Base-by-base conservation (phyloP, 2,888 invertebrate species). In the Calephelis perditalis region DNA sequence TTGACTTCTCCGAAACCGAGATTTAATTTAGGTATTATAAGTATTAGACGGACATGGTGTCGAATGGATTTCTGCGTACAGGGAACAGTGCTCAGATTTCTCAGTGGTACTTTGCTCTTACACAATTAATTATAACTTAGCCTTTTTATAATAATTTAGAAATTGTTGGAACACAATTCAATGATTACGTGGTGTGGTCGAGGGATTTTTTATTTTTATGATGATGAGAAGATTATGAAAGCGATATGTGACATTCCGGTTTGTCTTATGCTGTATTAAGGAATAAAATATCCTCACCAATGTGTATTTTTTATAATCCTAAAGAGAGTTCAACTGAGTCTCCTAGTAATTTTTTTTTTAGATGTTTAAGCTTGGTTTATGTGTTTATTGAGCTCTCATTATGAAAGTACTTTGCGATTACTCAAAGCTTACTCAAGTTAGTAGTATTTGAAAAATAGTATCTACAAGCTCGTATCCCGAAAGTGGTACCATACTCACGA, bases 251-350 rank as follows among this genome's bases (percentile, higher is more conserved):
- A 90, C 90, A 90, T 90, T 90, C 90, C 90, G 90, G 90, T 89
- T 90, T 89, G 87, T 90, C 90, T 89, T 87, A 81, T 86, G 89
- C 90, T 90, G 89, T 90, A 87, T 89, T 89, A 89, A 88, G 89
- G 89, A 90, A 89, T 90, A 89, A 90, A 90, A 87, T 90, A 89
- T 89, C 90, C 90, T 89, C 88, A 90, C 87, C 80, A 85, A 86
- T 74, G 70, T 79, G 75, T 76, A 79, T 79, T 82, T 81, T 84
- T 84, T 82, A 56, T 45, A 44, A 45, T 15, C 45, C 54, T 54
- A 40, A 26, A 26, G 3, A 26, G 26, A 26, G 26, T 40, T 4
- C 40, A 7, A 37, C 37, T 37, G 37, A 37, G 40, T 40, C 7
- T 40, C 40, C 37, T 37, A 2, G 8, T 40, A 7, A 3, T 26